Percentiles rank a stretch among this genome's conserved stretches.
Conservation (phyloP, 2,113 vertebrate species). For the Leucoraja erinaceus region DNA sequence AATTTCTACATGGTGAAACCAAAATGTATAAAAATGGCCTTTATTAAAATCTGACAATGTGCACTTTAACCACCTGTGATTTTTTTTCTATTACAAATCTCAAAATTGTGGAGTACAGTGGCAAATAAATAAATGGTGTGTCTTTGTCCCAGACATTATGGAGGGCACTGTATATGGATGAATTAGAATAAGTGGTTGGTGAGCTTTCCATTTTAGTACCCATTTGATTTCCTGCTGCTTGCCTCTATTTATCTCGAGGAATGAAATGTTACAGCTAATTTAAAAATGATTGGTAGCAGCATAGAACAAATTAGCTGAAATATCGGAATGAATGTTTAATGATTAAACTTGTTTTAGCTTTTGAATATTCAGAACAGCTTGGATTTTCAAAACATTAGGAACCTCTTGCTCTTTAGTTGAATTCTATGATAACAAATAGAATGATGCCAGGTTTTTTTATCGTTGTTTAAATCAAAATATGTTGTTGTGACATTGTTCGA, state of each 20-base stretch:
- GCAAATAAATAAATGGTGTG: too few relatives aligned
- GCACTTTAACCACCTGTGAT: too few relatives aligned
- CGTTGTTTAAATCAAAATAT: background rate
- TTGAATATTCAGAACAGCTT: background rate
- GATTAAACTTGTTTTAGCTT: slow-evolving; percentile 14
- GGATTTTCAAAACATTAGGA: slow-evolving; percentile 21
- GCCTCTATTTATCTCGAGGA: background rate
- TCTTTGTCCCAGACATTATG: too few relatives aligned
- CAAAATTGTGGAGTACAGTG: too few relatives aligned
- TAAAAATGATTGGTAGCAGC: slow-evolving; percentile 15
- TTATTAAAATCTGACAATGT: too few relatives aligned
- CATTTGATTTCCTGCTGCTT: slow-evolving; percentile 8
- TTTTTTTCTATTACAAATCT: too few relatives aligned
- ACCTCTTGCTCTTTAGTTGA: background rate
- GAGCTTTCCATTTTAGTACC: background rate
- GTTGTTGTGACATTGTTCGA: background rate
- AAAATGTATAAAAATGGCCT: too few relatives aligned
- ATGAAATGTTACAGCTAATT: slow-evolving; percentile 2
- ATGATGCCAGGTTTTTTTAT: background rate
- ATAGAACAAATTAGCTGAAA: slow-evolving; percentile 27
- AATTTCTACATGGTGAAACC: too few relatives aligned
- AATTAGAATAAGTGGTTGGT: background rate
- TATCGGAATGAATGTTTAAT: slow-evolving; percentile 32
- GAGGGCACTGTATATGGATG: too few relatives aligned
- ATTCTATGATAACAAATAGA: background rate